phyloP scores from a whole-genome alignment of 2,797 vertebrate species.

The Oreochromis mossambicus region DNA sequence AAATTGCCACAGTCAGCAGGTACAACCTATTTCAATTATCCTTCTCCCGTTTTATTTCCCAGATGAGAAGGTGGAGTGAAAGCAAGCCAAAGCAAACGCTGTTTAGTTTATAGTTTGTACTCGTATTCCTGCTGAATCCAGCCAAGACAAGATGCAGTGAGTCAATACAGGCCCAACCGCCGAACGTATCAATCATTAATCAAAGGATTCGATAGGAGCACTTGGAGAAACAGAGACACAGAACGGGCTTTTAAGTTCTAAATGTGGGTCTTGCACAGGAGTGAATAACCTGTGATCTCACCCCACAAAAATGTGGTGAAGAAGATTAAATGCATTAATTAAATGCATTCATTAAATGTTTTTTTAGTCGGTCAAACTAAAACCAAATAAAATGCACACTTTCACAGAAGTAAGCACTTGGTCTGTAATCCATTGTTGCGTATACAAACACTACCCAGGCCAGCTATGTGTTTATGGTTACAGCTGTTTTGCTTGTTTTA shows the following conservation, averaged over 20 bases:
- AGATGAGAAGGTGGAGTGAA: not conserved
- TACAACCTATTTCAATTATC: not conserved
- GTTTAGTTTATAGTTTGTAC: not conserved
- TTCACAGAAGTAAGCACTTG: not conserved
- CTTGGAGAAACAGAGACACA: not conserved
- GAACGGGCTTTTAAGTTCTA: not conserved
- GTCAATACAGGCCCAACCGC: conserved; percentile 10
- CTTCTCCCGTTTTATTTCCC: not conserved
- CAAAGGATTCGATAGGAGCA: not conserved
- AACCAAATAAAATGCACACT: not conserved
- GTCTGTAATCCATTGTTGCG: not conserved
- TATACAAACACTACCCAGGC: not conserved
- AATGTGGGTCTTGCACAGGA: not conserved
- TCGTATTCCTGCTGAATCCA: conserved; percentile 33
- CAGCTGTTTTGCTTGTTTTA: not conserved
- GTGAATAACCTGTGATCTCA: not conserved
- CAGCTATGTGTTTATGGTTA: not conserved
- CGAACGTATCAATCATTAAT: conserved; percentile 54
- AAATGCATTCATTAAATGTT: not conserved
- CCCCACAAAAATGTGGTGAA: not conserved
- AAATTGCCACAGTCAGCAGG: not conserved
- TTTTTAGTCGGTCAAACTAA: not conserved
- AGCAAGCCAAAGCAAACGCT: conserved; percentile 9
- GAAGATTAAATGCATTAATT: not conserved
- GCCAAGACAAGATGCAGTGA: not conserved